phyloP scores from a whole-genome alignment of 2,113 vertebrate genomes.

The Rutilus rutilus region DNA sequence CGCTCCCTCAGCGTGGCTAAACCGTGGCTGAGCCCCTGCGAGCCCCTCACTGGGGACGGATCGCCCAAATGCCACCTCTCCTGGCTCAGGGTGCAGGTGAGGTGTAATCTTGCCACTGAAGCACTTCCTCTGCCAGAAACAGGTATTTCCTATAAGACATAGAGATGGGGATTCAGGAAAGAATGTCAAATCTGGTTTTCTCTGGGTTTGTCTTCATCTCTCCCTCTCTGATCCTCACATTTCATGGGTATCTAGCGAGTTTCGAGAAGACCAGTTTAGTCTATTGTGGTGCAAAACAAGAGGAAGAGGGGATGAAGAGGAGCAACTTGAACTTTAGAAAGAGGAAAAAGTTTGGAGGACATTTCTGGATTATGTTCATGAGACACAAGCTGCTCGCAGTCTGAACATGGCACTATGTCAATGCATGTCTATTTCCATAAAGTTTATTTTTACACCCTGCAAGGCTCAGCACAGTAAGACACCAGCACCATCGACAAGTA shows the following conservation, averaged over 20 bases:
- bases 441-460: conserved; percentile 81
- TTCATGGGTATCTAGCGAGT: conserved; percentile 66
- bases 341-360: conserved; percentile 80
- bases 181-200: conserved; percentile 71
- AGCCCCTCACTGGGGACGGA: conserved; percentile 66
- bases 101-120: conserved; percentile 73
- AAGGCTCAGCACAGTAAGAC: conserved; percentile 75
- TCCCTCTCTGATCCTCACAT: conserved; percentile 47
- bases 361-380: conserved; percentile 82
- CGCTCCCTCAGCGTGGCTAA: conserved; percentile 69
- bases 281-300: conserved; percentile 66
- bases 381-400: conserved; percentile 91
- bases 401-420: conserved; percentile 91
- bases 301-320: conserved; percentile 71
- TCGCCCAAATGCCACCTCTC: conserved; percentile 80
- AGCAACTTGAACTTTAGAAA: conserved; percentile 70
- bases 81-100: conserved; percentile 74
- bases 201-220: conserved; percentile 29
- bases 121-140: conserved; percentile 72
- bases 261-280: conserved; percentile 70
- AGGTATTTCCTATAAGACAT: conserved; percentile 80
- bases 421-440: conserved; percentile 90
- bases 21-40: conserved; percentile 71
- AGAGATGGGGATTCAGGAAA: conserved; percentile 70
- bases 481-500: conserved; percentile 61